Percentiles rank a stretch among this genome's conserved stretches.
These are phyloP conservation scores for Lagodon rhomboides DNA, from an alignment of 2,797 vertebrate species.

Conservation along the genomic window DNA sequence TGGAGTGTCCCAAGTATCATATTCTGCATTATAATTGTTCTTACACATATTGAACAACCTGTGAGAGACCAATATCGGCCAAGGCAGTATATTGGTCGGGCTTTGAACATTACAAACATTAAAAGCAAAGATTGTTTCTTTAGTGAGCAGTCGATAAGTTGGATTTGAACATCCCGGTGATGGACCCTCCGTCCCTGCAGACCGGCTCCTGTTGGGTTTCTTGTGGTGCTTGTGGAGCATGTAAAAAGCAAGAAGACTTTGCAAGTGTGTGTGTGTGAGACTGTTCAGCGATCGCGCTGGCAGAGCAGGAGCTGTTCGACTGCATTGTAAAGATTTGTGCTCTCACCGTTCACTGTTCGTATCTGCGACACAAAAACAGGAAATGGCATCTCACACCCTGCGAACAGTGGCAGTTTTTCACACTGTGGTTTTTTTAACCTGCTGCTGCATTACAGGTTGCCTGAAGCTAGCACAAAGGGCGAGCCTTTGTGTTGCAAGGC, in stretches of 20 bases:
- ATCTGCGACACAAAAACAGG: slow-evolving; percentile 77
- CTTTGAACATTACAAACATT: neutral
- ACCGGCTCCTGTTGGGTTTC: slow-evolving; percentile 23
- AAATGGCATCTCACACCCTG: slow-evolving; percentile 66
- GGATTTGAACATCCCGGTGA: slow-evolving; percentile 6
- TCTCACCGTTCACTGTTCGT: slow-evolving; percentile 12
- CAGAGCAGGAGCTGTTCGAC: slow-evolving; percentile 15
- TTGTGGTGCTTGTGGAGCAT: slow-evolving; percentile 14
- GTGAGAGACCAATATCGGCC: too few species aligned
- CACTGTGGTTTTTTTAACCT: slow-evolving; percentile 67
- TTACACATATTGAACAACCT: too few species aligned
- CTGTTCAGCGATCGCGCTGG: slow-evolving; percentile 7
- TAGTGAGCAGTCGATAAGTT: neutral
- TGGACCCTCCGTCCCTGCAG: neutral
- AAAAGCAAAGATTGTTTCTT: neutral
- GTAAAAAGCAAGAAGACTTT: slow-evolving; percentile 35
- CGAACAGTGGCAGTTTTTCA: slow-evolving; percentile 33
- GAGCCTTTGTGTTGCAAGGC: slow-evolving; percentile 30
- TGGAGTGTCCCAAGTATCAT: too few species aligned
- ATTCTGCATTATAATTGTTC: too few species aligned
- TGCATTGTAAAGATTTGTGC: slow-evolving; percentile 32
- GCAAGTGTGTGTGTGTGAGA: slow-evolving; percentile 34
- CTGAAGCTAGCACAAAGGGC: slow-evolving; percentile 28
- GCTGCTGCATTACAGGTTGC: slow-evolving; percentile 50
- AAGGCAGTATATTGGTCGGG: neutral